Base-by-base conservation (phyloP, 2,113 vertebrate genomes). In the Girardinichthys multiradiatus region DNA sequence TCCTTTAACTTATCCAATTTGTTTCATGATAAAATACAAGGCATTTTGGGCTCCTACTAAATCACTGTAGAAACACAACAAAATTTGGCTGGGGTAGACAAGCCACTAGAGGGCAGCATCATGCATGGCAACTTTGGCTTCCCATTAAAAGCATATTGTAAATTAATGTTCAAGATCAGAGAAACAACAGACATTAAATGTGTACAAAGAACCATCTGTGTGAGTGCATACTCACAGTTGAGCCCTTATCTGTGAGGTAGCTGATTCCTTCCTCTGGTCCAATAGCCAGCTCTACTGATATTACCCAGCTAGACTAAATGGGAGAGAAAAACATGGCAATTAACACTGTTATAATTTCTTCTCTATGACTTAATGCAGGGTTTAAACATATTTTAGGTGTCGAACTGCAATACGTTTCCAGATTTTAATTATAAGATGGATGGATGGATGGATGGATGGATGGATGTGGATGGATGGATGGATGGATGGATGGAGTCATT, bases 241-340 rank as follows among this genome's bases (percentile, higher is more conserved):
- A 98, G 88, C 97, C 97, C 90, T 99, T 99, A 93, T 99, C 98
- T 48, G 98, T 99, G 88, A 99, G 96, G 94, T 99, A 99, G 92
- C 98, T 99, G 95, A 99, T 98, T 77, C 98, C 98, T 90, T 99
- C 98, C 89, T 99, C 98, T 0, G 98, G 98, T 79, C 98, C 98
- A 0, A 99, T 99, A 2, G 97, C 98, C 86, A 99, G 86, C 70
- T 99, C 98, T 76, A 99, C 98, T 1, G 98, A 96, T 90, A 99
- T 98, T 84, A 99, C 95, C 98, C 98, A 99, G 89, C 98, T 98
- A 77, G 97, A 98, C 98, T 99, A 8, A n/a, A 83, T 74, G 60
- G 59, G 17, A 82, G 4, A 64, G 13, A 62, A 17, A 82, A 0
- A 71, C 8, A 67, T 37, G 67, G 30, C 1, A 9, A 12, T 81